Evolutionary conservation across 2,797 vertebrate species (phyloP).

Genomic region (Enteromius trimaculatus): DNA sequence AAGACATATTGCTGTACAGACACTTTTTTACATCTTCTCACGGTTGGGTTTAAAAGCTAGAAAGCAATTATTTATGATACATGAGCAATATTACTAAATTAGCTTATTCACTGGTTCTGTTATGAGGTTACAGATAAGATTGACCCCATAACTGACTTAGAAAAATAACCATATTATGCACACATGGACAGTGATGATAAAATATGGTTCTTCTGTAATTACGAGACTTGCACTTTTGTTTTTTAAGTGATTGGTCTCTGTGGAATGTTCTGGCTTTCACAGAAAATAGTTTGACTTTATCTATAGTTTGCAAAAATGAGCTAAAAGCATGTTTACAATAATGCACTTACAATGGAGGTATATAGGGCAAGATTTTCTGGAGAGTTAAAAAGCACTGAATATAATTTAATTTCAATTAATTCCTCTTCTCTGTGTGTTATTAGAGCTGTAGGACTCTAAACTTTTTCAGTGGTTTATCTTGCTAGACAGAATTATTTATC

Average conservation of each 20-base stretch:
- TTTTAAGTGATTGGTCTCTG: background rate
- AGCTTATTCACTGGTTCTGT: background rate
- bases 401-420: background rate
- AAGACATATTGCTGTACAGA: background rate
- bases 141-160: background rate
- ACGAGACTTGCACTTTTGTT: background rate
- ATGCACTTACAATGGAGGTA: constrained; percentile 8
- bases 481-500: background rate
- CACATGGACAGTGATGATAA: background rate
- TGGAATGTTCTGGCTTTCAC: too few relatives aligned
- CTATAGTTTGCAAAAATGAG: background rate
- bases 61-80: background rate
- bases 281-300: background rate
- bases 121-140: background rate
- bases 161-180: background rate
- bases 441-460: background rate
- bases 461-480: background rate
- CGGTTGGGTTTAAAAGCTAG: background rate
- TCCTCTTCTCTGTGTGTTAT: background rate
- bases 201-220: background rate
- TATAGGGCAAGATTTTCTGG: background rate
- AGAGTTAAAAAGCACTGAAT: background rate
- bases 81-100: background rate
- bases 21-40: background rate
- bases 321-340: background rate